Conservation (phyloP, 2,888 invertebrate genomes). For the Sminthurides aquaticus region DNA sequence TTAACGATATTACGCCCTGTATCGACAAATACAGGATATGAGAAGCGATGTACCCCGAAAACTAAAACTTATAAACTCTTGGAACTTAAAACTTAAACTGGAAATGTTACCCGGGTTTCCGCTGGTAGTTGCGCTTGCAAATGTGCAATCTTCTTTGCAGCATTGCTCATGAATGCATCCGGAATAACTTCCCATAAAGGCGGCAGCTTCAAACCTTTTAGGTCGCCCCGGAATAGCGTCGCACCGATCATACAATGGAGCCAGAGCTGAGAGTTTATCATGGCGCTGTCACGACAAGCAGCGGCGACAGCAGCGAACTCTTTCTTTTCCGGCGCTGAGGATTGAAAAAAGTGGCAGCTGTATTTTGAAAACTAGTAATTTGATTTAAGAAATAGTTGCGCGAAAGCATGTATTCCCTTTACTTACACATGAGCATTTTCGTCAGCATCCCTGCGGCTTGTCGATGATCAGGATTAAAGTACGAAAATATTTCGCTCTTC, state of each 20-base stretch:
- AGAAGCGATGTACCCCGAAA: too few relatives aligned
- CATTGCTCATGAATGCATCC: constrained; percentile 69
- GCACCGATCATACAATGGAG: constrained; percentile 72
- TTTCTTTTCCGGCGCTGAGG: too few relatives aligned
- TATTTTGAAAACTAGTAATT: too few relatives aligned
- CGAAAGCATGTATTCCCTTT: too few relatives aligned
- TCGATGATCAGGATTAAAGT: constrained; percentile 33
- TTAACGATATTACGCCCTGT: neutral
- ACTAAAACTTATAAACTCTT: too few relatives aligned
- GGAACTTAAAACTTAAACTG: too few relatives aligned
- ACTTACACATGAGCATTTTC: constrained; percentile 30
- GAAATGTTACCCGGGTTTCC: neutral
- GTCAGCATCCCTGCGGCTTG: constrained; percentile 25
- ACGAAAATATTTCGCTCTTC: constrained; percentile 27
- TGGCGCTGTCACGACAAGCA: constrained; percentile 30
- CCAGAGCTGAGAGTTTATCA: constrained; percentile 49
- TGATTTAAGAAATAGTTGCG: too few relatives aligned
- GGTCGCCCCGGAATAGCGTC: constrained; percentile 64
- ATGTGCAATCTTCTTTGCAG: constrained; percentile 69
- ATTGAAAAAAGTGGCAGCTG: too few relatives aligned
- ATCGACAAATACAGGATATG: too few relatives aligned
- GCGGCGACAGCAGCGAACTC: constrained; percentile 28
- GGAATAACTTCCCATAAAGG: constrained; percentile 72
- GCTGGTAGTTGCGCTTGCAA: constrained; percentile 62
- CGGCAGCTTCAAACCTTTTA: constrained; percentile 62